These are phyloP conservation scores for Coccyzus lansbergi DNA, from an alignment of 2,797 vertebrate species.

Conservation along the genomic window DNA sequence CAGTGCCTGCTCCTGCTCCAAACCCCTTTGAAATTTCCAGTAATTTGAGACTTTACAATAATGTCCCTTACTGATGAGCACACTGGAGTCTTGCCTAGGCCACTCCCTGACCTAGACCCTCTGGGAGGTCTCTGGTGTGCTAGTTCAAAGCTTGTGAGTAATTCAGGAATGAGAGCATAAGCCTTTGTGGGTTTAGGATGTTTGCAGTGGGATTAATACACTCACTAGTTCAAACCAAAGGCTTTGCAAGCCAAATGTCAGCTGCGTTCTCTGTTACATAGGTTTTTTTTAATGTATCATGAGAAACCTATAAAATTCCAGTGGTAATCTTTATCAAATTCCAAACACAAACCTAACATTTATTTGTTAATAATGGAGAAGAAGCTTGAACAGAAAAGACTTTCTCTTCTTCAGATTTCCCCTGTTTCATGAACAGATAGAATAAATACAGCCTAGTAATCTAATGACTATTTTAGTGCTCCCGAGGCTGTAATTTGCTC, in stretches of 20 bases:
- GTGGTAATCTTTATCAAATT: background rate
- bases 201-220: conserved; percentile 55
- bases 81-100: background rate
- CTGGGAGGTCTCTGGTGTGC: background rate
- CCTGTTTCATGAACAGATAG: background rate
- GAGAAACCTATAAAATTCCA: conserved; percentile 8
- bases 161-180: conserved; percentile 24
- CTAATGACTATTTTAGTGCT: background rate
- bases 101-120: background rate
- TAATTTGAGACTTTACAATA: conserved; percentile 26
- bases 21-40: conserved; percentile 24
- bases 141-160: conserved; percentile 26
- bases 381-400: background rate
- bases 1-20: background rate
- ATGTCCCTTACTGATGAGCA: conserved; percentile 45
- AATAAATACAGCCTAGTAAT: background rate
- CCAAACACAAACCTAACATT: background rate
- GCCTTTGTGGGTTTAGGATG: conserved; percentile 10
- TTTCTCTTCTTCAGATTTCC: background rate
- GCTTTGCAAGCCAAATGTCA: conserved; percentile 31
- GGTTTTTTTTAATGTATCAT: background rate
- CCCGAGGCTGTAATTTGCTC: conserved; percentile 12
- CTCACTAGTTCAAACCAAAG: background rate
- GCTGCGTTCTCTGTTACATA: background rate
- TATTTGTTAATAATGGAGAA: background rate